Evolutionary conservation across 2,113 vertebrate genomes (phyloP), one percentile per base, ranked within the genome.

Genomic region (Martes martes): DNA sequence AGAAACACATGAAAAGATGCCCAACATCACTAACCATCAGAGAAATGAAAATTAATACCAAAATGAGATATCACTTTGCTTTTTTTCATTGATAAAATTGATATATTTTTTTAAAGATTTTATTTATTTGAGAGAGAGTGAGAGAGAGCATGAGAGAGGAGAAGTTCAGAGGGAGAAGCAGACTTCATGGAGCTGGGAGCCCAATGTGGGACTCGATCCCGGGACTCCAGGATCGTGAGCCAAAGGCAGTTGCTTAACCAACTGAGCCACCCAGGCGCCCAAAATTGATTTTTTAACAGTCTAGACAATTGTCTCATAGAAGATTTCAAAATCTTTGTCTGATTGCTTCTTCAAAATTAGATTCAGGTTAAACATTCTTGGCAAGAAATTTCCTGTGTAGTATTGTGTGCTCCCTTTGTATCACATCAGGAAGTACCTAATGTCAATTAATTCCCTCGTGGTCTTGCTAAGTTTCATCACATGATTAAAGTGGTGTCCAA

Each of bases 371-470:
- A 59, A 81, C 28, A 57, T 78, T 90, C 31, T 78, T 90, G 74
- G 57, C 81, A 96, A 93, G 74, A 82, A 76, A 82, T 81, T 87
- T 96, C 67, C 50, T 65, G 86, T 50, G 50, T 95, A 63, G 82
- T 82, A 69, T 33, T 61, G n/a, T 36, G 15, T 57, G 50, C 24
- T 78, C 76, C 67, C 57, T 83, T 50, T 82, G n/a, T 71, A 79
- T 93, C 74, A 89, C 36, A 83, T 91, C 55, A 97, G 74, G 52
- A 91, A 52, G 67, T 71, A 91, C 59, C 69, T 82, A 82, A 92
- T 82, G 36, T 61, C 88, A 73, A 6, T 57, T 71, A 39, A 84
- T 94, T 71, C 8, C 36, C 31, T 63, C 45, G 45, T 15, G 19
- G 19, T 52, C 31, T 88, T 47, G 31, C 87, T 93, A 52, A 57